Evolutionary conservation across 2,888 invertebrate species (phyloP), one percentile per base, ranked within the genome.

Genomic region (Drosophila nigritarsus): DNA sequence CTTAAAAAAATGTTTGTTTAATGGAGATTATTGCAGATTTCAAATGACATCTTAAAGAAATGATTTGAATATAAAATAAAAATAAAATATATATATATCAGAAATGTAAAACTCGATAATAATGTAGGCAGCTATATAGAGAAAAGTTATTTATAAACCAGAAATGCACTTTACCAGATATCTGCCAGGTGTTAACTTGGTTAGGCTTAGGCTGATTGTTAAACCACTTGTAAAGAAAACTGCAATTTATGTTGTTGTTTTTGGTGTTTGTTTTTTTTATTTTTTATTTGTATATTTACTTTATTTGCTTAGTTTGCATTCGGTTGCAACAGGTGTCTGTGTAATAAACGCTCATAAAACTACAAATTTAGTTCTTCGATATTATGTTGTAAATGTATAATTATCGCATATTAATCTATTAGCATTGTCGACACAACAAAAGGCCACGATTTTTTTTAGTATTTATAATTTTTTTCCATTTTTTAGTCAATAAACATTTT

Each of bases 261-360:
- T 74, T 71, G 13, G 66, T 77, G 62, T 79, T 76, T 77, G 24
- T 45, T 63, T 45, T 65, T n/a, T n/a, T n/a, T n/a, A n/a, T n/a
- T n/a, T n/a, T 65, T 58, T 63, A 40, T 51, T 50, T 51, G 11
- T 50, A 62, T 79, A 20, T 75, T 75, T 82, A 59, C 67, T 85
- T 86, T 76, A 76, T 88, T 87, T 71, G 80, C 85, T 88, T 75
- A 85, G 81, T 80, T 72, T 84, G 84, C 84, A 75, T 79, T 80
- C 67, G 78, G 65, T 85, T 88, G 85, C 85, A 86, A 86, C 87
- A 83, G 85, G 89, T 86, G 84, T 86, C 84, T 77, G 89, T 88
- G 89, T 85, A 69, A 78, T 83, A 79, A 87, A 87, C 87, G 71
- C 73, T 83, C 68, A 58, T 82, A 53, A 74, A 72, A 64, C 72